A percentile compares a stretch with the other conserved stretches of the same genome.
phyloP scores from a whole-genome alignment of 2,113 vertebrate species.

The Lasiurus borealis region DNA sequence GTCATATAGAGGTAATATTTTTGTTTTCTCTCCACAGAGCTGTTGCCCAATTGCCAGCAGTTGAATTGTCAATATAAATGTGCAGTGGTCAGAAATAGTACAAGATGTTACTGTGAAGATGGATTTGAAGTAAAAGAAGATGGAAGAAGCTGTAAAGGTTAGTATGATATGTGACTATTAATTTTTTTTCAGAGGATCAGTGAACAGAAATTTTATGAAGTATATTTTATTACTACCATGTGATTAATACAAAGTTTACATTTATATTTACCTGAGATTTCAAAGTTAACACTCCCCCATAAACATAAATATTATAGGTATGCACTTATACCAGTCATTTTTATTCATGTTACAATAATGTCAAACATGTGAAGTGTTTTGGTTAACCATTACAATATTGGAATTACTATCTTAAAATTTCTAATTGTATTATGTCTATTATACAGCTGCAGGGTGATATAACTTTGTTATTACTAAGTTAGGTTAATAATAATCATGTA shows the following conservation, averaged over 20 bases:
- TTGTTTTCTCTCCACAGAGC: constrained; percentile 87
- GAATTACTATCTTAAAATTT: not conserved
- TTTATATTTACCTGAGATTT: not conserved
- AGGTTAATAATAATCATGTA: not conserved
- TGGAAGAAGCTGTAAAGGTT: constrained; percentile 95
- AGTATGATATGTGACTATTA: not conserved
- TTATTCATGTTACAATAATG: not conserved
- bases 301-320: not conserved
- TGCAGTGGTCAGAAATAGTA: constrained; percentile 93
- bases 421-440: not conserved
- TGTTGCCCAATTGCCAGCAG: constrained; percentile 94
- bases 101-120: constrained; percentile 94
- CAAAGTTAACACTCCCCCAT: rapidly evolving
- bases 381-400: not conserved
- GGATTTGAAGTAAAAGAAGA: constrained; percentile 93
- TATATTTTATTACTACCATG: not conserved
- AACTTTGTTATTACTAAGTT: not conserved
- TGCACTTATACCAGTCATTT: not conserved
- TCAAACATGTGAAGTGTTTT: not conserved
- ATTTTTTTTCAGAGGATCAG: not conserved
- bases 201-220: not conserved
- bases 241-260: not conserved
- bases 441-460: not conserved
- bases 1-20: not conserved
- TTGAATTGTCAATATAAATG: constrained; percentile 94